phyloP scores from a whole-genome alignment of 2,888 invertebrate species.

The Sicus ferrugineus region DNA sequence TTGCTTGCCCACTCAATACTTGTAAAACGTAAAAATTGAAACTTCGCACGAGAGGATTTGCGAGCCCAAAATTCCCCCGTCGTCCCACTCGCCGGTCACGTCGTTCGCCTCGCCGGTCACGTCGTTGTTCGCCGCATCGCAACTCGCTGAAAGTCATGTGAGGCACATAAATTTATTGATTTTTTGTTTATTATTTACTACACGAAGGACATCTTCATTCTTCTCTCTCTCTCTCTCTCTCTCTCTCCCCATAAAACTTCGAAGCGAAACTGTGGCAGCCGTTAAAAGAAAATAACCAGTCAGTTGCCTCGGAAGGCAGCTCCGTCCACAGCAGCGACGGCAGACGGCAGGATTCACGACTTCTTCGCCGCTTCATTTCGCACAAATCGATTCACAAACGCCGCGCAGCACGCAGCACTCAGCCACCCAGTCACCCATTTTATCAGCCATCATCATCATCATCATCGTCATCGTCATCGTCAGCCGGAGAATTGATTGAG shows the following conservation, averaged over 20 bases:
- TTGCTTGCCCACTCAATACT: too few species aligned
- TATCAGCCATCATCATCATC: not conserved
- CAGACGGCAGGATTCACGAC: not conserved
- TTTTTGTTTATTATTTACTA: constrained; percentile 14
- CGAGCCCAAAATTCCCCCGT: too few species aligned
- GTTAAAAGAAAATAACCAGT: not conserved
- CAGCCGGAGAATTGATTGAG: not conserved
- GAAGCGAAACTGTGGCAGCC: not conserved
- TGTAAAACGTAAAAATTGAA: too few species aligned
- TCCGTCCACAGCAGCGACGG: too few species aligned
- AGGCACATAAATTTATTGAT: constrained; percentile 26
- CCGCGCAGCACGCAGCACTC: too few species aligned
- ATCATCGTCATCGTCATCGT: not conserved
- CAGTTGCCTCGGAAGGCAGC: too few species aligned
- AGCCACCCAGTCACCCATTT: too few species aligned
- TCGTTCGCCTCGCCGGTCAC: too few species aligned
- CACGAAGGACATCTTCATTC: constrained; percentile 29
- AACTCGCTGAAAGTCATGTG: too few species aligned
- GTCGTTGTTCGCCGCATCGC: too few species aligned
- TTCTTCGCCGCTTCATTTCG: constrained; percentile 1
- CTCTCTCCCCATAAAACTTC: constrained; percentile 15
- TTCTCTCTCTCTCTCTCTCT: not conserved
- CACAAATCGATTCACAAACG: constrained; percentile 6
- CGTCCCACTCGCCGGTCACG: too few species aligned
- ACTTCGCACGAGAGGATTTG: too few species aligned